A percentile compares a stretch with the other conserved stretches of the same genome.
Conservation (phyloP, 2,113 vertebrate species). For the Calyptommatus sinebrachiatus region DNA sequence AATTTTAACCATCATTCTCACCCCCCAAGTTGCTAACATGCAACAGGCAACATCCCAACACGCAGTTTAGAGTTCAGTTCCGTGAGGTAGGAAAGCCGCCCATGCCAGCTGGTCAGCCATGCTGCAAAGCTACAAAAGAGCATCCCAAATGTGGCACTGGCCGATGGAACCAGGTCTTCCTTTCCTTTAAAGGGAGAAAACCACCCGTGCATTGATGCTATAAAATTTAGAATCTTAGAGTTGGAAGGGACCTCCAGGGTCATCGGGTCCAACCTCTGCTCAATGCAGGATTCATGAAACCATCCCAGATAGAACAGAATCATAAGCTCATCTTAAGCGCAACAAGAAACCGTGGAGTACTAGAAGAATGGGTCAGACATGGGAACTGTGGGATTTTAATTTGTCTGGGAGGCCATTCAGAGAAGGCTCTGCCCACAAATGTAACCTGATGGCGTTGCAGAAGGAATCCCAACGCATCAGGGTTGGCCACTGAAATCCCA, state of each 20-base stretch:
- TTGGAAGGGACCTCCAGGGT: too few relatives aligned
- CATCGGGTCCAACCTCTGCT: too few relatives aligned
- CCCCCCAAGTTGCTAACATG: background rate
- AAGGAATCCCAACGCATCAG: too few relatives aligned
- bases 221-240: too few relatives aligned
- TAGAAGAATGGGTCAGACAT: too few relatives aligned
- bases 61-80: background rate
- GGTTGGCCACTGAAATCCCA: too few relatives aligned
- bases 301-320: too few relatives aligned
- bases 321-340: too few relatives aligned
- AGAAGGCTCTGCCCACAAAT: background rate
- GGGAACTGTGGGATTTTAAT: too few relatives aligned
- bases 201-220: background rate
- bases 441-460: too few relatives aligned
- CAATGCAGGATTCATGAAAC: too few relatives aligned
- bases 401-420: background rate
- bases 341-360: too few relatives aligned
- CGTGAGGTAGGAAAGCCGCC: background rate
- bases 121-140: background rate
- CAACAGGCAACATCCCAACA: background rate
- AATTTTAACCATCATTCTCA: background rate
- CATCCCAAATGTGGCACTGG: background rate
- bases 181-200: background rate
- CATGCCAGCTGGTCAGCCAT: background rate
- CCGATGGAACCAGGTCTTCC: background rate